Conservation (phyloP, 2,888 invertebrate species). For the Chrysolina haemoptera region DNA sequence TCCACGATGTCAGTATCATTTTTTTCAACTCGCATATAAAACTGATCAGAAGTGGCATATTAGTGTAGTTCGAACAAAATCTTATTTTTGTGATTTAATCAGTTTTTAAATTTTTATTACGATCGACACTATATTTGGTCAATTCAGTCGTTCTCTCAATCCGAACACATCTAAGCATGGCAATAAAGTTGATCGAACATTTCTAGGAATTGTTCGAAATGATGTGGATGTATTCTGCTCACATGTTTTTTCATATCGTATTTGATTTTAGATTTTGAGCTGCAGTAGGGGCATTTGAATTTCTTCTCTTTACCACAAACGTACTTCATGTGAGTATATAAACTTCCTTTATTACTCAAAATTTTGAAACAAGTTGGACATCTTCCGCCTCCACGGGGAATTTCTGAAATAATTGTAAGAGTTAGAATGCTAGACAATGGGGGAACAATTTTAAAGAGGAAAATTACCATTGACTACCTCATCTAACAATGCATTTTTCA, state of each 20-base stretch:
- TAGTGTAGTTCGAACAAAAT: too few relatives aligned
- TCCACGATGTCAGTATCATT: too few relatives aligned
- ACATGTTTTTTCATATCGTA: slow-evolving; percentile 56
- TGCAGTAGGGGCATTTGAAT: slow-evolving; percentile 67
- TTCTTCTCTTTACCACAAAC: slow-evolving; percentile 63
- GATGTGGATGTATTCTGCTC: slow-evolving; percentile 45
- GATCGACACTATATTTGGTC: too few relatives aligned
- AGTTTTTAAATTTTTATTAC: too few relatives aligned
- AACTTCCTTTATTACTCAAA: slow-evolving; percentile 39
- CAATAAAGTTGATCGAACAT: slow-evolving; percentile 39
- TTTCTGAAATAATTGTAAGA: slow-evolving; percentile 22
- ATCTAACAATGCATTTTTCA: too few relatives aligned
- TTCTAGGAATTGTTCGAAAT: slow-evolving; percentile 26
- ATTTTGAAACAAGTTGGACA: slow-evolving; percentile 35
- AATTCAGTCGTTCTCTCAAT: not conserved
- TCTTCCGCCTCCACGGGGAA: slow-evolving; percentile 36
- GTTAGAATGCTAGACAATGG: not conserved
- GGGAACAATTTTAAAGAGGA: too few relatives aligned
- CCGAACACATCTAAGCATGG: slow-evolving; percentile 7
- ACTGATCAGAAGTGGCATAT: too few relatives aligned
- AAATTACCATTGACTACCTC: too few relatives aligned
- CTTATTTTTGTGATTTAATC: too few relatives aligned
- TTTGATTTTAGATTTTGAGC: slow-evolving; percentile 57
- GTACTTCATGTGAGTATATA: slow-evolving; percentile 45
- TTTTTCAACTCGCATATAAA: too few relatives aligned